Conservation (phyloP, 2,113 vertebrate species). For the Orientallactaga bullata region DNA sequence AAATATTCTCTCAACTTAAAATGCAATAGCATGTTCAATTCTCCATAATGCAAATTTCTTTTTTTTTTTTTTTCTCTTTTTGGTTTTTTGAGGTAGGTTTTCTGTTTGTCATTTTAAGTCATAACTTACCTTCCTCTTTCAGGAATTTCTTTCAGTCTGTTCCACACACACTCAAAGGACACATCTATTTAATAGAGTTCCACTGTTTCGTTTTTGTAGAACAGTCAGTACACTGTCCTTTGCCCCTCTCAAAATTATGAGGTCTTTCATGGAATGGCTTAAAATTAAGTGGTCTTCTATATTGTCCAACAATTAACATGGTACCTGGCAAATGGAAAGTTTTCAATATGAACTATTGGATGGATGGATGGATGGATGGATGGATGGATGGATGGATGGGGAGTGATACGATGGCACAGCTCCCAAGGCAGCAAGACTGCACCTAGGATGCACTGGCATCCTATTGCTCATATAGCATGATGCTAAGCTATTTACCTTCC, state of each 20-base stretch:
- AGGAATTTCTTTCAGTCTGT: neutral
- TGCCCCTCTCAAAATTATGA: neutral
- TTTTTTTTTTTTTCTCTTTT: too few relatives aligned
- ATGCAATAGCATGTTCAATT: neutral
- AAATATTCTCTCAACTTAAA: neutral
- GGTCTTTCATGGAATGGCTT: neutral
- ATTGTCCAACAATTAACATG: neutral
- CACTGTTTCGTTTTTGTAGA: neutral
- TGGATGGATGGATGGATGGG: neutral
- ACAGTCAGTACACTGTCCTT: neutral
- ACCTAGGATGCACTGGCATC: neutral
- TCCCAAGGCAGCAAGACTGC: neutral
- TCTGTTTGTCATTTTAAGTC: slow-evolving; percentile 24
- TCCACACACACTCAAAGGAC: neutral
- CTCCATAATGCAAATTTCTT: slow-evolving; percentile 1
- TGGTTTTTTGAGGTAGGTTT: too few relatives aligned
- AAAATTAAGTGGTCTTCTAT: neutral
- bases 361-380: neutral
- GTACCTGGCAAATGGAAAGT: neutral
- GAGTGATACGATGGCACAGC: neutral
- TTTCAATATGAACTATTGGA: neutral
- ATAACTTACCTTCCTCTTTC: neutral
- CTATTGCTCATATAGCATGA: slow-evolving; percentile 36
- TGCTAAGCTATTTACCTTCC: slow-evolving; percentile 68
- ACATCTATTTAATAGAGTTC: neutral